A percentile compares a stretch with the other conserved stretches of the same genome.
phyloP scores from a whole-genome alignment of 2,113 vertebrate species.

The Penelope pileata region DNA sequence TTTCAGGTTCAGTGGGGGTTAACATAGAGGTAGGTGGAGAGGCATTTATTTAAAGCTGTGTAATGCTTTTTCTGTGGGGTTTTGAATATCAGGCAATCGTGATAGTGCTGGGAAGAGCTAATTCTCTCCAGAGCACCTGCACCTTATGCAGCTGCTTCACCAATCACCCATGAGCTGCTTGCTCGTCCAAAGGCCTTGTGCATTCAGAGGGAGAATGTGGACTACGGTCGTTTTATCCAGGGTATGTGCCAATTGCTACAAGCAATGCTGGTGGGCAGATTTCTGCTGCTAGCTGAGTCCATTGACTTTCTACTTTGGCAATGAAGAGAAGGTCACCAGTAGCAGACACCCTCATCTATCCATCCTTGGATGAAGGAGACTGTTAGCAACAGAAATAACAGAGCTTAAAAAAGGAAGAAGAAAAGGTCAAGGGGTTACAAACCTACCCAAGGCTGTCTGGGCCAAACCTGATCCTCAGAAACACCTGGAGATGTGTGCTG shows the following conservation, averaged over 20 bases:
- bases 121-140: background rate
- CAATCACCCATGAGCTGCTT: background rate
- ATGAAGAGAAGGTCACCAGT: background rate
- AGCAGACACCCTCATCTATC: background rate
- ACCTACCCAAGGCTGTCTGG: background rate
- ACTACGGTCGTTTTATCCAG: background rate
- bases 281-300: background rate
- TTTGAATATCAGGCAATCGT: background rate
- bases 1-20: background rate
- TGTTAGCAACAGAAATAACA: background rate
- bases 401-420: background rate
- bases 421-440: background rate
- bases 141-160: background rate
- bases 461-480: background rate
- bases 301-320: background rate
- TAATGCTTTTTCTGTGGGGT: background rate
- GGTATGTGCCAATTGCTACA: background rate
- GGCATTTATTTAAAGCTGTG: background rate
- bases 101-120: background rate
- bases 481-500: background rate
- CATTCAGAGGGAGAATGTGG: background rate
- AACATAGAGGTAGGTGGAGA: background rate
- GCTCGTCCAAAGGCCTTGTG: background rate
- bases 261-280: background rate
- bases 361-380: background rate